Evolutionary conservation across 2,113 vertebrate species (phyloP).

Genomic region (Aptenodytes patagonicus): DNA sequence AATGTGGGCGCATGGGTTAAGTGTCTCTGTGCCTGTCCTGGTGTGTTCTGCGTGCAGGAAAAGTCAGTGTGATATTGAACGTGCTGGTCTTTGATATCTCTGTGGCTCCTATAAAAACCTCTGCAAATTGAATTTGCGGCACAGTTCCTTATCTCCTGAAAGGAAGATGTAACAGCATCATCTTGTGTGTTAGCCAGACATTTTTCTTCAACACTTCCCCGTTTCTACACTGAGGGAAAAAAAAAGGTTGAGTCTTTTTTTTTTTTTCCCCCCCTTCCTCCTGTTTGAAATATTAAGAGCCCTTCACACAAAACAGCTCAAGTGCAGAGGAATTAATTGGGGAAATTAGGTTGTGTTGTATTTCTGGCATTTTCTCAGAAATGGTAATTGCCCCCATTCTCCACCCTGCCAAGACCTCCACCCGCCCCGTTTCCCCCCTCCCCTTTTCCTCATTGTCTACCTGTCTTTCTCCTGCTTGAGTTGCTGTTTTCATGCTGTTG

Average conservation of each 20-base stretch:
- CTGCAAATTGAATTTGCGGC: not conserved
- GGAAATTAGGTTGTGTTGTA: conserved; percentile 77
- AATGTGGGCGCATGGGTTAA: not conserved
- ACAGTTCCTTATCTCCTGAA: not conserved
- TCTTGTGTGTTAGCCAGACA: not conserved
- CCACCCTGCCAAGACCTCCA: conserved; percentile 46
- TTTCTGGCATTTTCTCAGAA: conserved; percentile 67
- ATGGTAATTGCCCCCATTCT: conserved; percentile 75
- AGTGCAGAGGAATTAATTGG: conserved; percentile 70
- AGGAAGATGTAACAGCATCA: conserved; percentile 2
- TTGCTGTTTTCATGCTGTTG: conserved; percentile 50
- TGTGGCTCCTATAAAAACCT: not conserved
- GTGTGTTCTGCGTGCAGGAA: not conserved
- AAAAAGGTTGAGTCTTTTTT: not conserved
- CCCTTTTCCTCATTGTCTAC: not conserved
- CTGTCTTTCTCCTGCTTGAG: conserved; percentile 43
- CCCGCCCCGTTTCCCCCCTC: not conserved
- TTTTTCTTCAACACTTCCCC: not conserved
- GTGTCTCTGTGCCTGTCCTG: conserved; percentile 12
- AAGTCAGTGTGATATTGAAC: conserved; percentile 29
- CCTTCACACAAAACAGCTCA: conserved; percentile 31
- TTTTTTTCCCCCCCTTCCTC: not conserved
- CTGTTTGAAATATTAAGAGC: conserved; percentile 31
- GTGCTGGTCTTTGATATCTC: not conserved
- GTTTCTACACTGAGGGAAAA: not conserved